Percentiles rank a stretch among this genome's conserved stretches.
Conservation (phyloP, 2,797 vertebrate genomes). For the Trematomus bernacchii region DNA sequence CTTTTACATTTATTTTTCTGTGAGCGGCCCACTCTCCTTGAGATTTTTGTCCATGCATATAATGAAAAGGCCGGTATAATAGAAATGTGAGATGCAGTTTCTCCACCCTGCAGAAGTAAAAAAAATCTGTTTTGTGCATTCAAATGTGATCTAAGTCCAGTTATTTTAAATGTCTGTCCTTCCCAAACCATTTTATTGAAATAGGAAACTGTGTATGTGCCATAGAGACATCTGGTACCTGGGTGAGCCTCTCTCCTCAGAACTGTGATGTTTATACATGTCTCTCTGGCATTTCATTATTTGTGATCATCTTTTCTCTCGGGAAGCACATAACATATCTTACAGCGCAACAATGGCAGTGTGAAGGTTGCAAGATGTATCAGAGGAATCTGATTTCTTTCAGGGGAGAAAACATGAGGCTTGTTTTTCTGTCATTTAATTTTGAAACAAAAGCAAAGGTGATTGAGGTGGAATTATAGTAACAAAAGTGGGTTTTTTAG, state of each 20-base stretch:
- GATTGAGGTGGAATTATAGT: conserved; percentile 61
- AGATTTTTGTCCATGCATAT: conserved; percentile 23
- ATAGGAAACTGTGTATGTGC: not conserved
- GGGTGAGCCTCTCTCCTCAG: conserved; percentile 8
- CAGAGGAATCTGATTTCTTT: conserved; percentile 55
- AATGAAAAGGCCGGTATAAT: conserved; percentile 35
- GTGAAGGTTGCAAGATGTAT: conserved; percentile 63
- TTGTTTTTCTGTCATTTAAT: conserved; percentile 62
- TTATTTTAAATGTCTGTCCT: conserved; percentile 11
- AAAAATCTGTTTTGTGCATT: conserved; percentile 30
- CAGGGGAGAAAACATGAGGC: conserved; percentile 44
- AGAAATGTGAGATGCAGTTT: conserved; percentile 15
- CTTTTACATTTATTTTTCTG: conserved; percentile 19
- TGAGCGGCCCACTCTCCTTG: conserved; percentile 11
- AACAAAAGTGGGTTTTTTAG: conserved; percentile 55
- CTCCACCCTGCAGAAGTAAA: not conserved
- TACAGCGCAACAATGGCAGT: conserved; percentile 53
- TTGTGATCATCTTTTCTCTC: conserved; percentile 66
- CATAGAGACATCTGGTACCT: conserved; percentile 15
- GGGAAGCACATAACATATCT: conserved; percentile 59
- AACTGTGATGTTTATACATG: conserved; percentile 57
- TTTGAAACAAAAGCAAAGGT: conserved; percentile 66
- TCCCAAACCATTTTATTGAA: conserved; percentile 10
- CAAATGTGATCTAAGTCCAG: conserved; percentile 2
- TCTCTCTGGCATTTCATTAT: conserved; percentile 63